These are phyloP conservation scores for Melanerpes formicivorus DNA, from an alignment of 2,113 vertebrate genomes.

Conservation along the genomic window DNA sequence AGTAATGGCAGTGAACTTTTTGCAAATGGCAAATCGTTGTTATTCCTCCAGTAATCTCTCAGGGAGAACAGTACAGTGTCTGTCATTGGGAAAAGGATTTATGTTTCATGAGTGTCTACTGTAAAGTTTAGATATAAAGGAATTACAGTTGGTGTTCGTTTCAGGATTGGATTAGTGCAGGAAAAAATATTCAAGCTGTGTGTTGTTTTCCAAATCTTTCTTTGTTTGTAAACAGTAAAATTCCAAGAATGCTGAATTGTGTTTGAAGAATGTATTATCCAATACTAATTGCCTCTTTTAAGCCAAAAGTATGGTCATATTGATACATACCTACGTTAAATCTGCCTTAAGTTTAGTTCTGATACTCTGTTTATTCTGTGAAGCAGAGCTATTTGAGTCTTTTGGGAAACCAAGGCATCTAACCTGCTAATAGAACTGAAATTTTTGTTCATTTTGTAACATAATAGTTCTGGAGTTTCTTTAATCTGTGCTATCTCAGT, in stretches of 20 bases:
- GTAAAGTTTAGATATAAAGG: neutral
- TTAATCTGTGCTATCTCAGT: neutral
- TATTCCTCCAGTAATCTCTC: neutral
- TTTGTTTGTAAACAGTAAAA: neutral
- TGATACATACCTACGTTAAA: neutral
- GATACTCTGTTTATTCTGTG: neutral
- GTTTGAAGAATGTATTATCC: neutral
- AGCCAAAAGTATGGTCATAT: neutral
- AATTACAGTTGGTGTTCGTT: neutral
- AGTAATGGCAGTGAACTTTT: neutral
- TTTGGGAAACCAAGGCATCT: neutral
- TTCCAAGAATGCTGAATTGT: neutral
- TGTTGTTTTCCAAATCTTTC: neutral
- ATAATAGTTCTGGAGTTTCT: neutral
- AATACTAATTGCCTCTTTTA: neutral
- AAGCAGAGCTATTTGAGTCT: neutral
- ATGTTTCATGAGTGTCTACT: neutral
- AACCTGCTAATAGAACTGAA: neutral
- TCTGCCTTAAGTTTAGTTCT: neutral
- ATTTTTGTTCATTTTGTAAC: neutral
- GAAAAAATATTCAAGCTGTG: neutral
- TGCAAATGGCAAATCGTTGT: neutral
- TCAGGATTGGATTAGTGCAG: neutral
- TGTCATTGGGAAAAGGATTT: neutral
- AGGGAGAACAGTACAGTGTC: neutral